phyloP scores from a whole-genome alignment of 2,797 vertebrate species.

The Orientallactaga sibirica region DNA sequence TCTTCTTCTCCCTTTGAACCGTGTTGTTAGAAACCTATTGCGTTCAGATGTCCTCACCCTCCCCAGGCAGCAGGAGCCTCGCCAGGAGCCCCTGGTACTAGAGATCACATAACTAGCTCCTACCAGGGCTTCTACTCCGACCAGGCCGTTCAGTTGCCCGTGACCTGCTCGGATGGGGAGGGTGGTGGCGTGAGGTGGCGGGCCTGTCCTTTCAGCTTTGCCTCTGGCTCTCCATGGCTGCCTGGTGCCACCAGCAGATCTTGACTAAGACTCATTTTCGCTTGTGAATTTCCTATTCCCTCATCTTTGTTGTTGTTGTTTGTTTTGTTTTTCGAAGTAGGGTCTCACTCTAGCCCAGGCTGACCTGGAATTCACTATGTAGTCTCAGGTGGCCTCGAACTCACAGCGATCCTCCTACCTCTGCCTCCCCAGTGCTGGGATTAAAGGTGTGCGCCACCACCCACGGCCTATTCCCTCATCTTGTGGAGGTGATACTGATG shows the following conservation, averaged over 20 bases:
- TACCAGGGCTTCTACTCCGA: not conserved
- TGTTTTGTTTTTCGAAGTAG: too few species aligned
- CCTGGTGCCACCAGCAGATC: accelerated
- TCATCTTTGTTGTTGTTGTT: not conserved
- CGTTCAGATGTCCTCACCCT: conserved; percentile 38
- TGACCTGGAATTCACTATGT: too few species aligned
- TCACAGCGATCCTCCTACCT: too few species aligned
- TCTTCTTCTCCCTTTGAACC: conserved; percentile 67
- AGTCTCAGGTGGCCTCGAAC: too few species aligned
- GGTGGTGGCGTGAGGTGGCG: too few species aligned
- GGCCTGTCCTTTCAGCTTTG: not conserved
- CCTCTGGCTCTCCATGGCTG: not conserved
- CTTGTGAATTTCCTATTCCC: not conserved
- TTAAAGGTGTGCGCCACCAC: too few species aligned
- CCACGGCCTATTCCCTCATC: not conserved
- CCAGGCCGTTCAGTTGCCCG: too few species aligned
- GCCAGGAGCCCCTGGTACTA: not conserved
- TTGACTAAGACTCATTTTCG: not conserved
- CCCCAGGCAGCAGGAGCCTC: not conserved
- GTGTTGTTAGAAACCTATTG: not conserved
- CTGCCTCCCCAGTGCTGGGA: too few species aligned
- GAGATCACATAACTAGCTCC: not conserved
- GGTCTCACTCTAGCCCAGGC: too few species aligned
- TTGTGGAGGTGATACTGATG: not conserved
- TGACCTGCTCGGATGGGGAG: too few species aligned